Evolutionary conservation across 2,797 vertebrate species (phyloP), one percentile per base, ranked within the genome.

Genomic region (Lacerta agilis): DNA sequence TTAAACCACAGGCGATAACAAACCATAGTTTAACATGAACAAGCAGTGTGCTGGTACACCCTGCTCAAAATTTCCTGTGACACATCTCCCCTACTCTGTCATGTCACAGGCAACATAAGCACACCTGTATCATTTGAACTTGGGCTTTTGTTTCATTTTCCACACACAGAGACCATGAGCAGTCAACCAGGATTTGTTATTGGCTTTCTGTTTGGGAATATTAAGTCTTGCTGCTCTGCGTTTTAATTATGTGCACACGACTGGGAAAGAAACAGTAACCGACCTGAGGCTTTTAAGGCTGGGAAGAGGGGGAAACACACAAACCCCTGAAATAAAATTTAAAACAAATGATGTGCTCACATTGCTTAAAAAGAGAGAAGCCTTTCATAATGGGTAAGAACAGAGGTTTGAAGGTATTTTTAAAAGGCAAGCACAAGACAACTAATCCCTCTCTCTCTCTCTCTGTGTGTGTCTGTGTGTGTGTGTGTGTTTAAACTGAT

Each of bases 401-500:
- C 36, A 75, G 17, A 75, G 23, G 73, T 27, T 29, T 66, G 61
- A 64, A 23, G 36, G 3, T 29, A 64, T 27, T 25, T 15, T 43
- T 11, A 41, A 77, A 77, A 45, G 23, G 41, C 75, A 77, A 25
- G 41, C 38, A 13, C 11, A 45, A 38, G 38, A 33, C 10, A n/a
- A 13, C n/a, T 71, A n/a, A n/a, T 71, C n/a, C 69, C 8, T 69
- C 66, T 67, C 20, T 67, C 8, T 67, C 29, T 29, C 66, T 29
- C 66, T 67, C 23, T 25, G 20, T 3, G 23, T 4, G 38, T 33
- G 20, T n/a, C n/a, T 0, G 27, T 9, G 20, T 1, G 36, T n/a
- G 5, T 4, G 20, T 71, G 72, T 11, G 27, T 85, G 94, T 96
- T 93, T 85, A 90, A 85, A 61, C 2, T 86, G 85, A 69, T 91